Evolutionary conservation across 2,888 invertebrate species (phyloP).

Genomic region (Arge pagana): DNA sequence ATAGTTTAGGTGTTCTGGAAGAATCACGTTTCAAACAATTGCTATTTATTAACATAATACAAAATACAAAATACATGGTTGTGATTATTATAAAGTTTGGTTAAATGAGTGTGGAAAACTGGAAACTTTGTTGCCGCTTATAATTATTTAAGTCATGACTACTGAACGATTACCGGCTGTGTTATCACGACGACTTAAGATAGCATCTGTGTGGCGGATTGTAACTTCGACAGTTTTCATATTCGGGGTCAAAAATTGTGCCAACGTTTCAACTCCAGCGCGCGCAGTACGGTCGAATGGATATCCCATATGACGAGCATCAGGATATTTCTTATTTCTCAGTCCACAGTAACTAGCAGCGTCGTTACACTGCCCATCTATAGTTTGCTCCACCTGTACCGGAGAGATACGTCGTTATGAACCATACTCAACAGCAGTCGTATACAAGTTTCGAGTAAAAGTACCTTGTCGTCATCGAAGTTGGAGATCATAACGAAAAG

Average conservation of each 20-base stretch:
- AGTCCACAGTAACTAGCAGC: constrained; percentile 80
- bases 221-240: constrained; percentile 68
- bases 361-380: constrained; percentile 63
- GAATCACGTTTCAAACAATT: too few species aligned
- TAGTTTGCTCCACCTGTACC: constrained; percentile 29
- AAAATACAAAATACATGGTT: too few species aligned
- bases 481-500: constrained; percentile 78
- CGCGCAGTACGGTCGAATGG: constrained; percentile 71
- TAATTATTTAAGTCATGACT: neutral
- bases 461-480: constrained; percentile 67
- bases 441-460: too few species aligned
- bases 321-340: constrained; percentile 74
- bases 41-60: too few species aligned
- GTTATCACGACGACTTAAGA: constrained; percentile 5
- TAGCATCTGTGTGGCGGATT: constrained; percentile 64
- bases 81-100: too few species aligned
- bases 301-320: constrained; percentile 77
- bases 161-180: neutral
- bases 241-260: constrained; percentile 70
- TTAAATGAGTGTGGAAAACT: too few species aligned
- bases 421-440: too few species aligned
- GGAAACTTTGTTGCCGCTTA: too few species aligned
- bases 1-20: too few species aligned
- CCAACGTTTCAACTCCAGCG: constrained; percentile 61
- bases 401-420: too few species aligned